These are phyloP conservation scores for Octonoba sinensis DNA, from an alignment of 2,888 invertebrate species.

Conservation along the genomic window DNA sequence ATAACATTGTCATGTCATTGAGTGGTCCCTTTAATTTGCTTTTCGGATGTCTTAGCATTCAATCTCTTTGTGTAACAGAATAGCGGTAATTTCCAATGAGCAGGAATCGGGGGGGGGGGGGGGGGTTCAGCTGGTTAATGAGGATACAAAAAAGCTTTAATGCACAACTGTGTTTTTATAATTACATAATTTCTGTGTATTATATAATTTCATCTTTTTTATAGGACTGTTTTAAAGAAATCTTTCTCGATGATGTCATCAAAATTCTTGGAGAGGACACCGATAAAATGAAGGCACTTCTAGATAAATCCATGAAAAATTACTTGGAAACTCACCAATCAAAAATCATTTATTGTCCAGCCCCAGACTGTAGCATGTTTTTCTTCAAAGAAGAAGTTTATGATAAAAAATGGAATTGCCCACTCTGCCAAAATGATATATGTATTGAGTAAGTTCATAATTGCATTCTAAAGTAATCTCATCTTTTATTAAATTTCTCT, in stretches of 20 bases:
- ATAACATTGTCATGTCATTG: no score
- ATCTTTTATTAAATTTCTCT: no score
- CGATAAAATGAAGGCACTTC: slow-evolving; percentile 23
- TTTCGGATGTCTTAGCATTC: no score
- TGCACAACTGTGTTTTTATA: no score
- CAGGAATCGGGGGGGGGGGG: no score
- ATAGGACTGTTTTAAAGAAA: slow-evolving; percentile 40
- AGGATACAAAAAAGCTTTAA: no score
- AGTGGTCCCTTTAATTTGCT: no score
- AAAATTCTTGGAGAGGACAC: slow-evolving; percentile 36
- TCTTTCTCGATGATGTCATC: slow-evolving; percentile 36
- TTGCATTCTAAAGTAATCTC: no score
- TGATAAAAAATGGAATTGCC: slow-evolving; percentile 16
- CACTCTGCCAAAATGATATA: slow-evolving; percentile 53
- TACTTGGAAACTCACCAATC: slow-evolving; percentile 23
- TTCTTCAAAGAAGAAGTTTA: slow-evolving; percentile 26
- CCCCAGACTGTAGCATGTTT: slow-evolving; percentile 55
- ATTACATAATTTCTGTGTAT: no score
- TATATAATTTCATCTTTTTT: background rate
- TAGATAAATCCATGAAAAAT: slow-evolving; percentile 39
- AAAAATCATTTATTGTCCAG: slow-evolving; percentile 31
- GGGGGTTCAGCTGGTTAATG: no score
- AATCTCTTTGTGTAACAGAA: no score
- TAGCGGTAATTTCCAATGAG: no score
- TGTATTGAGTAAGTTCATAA: slow-evolving; percentile 34